A percentile compares a stretch with the other conserved stretches of the same genome.
Evolutionary conservation across 2,888 invertebrate genomes (phyloP).

Genomic region (Eristalis tenax): DNA sequence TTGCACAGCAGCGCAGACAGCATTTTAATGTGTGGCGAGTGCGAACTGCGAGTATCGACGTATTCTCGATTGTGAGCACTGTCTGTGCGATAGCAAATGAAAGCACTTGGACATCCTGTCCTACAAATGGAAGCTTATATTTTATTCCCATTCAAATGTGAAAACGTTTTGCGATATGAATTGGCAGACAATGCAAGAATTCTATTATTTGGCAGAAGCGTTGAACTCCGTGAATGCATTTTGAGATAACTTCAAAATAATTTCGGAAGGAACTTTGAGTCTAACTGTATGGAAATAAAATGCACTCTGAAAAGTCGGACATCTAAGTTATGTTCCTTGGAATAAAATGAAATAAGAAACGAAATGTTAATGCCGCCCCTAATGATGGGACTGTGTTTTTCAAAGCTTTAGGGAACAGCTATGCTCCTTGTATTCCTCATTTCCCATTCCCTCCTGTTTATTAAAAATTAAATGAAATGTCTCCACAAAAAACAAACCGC

Average conservation of each 20-base stretch:
- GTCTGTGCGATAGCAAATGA: slow-evolving; percentile 3
- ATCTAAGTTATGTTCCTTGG: too few relatives aligned
- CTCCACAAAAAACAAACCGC: neutral
- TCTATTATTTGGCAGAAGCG: neutral
- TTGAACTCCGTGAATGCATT: neutral
- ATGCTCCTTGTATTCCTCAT: too few relatives aligned
- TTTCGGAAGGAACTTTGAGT: neutral
- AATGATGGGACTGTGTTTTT: too few relatives aligned
- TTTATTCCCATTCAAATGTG: slow-evolving; percentile 14
- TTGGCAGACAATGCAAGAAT: neutral
- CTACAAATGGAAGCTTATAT: slow-evolving; percentile 3
- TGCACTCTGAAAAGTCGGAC: neutral
- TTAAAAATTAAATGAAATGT: neutral
- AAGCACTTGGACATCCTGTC: slow-evolving; percentile 25
- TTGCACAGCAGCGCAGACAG: neutral
- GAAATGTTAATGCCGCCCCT: too few relatives aligned
- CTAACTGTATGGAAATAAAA: neutral
- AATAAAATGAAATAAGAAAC: too few relatives aligned
- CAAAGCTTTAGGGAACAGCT: too few relatives aligned
- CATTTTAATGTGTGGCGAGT: neutral
- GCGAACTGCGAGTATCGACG: neutral
- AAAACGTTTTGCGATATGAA: neutral
- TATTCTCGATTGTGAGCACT: neutral
- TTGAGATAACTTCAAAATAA: neutral
- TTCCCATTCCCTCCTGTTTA: neutral